Conservation (phyloP, 2,888 invertebrate genomes). For the Aphodius sticticus region DNA sequence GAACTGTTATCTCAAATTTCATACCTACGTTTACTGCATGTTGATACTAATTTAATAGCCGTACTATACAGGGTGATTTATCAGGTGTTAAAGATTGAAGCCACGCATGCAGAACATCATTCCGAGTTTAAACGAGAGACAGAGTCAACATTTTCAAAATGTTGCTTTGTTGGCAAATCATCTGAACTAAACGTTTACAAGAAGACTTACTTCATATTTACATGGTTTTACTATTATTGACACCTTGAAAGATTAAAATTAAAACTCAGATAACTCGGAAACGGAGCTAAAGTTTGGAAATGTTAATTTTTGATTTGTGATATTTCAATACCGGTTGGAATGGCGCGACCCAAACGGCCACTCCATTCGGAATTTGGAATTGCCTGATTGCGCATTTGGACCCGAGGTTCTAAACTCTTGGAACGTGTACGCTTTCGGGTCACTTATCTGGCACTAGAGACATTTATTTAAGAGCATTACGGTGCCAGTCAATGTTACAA, state of each 20-base stretch:
- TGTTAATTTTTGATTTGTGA: too few species aligned
- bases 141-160: too few species aligned
- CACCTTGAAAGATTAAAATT: too few species aligned
- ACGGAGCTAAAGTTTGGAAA: too few species aligned
- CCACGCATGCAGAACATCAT: too few species aligned
- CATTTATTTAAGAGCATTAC: constrained; percentile 24
- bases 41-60: not conserved
- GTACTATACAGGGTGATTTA: not conserved
- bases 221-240: too few species aligned
- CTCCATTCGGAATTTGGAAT: constrained; percentile 13
- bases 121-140: too few species aligned
- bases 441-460: constrained; percentile 12
- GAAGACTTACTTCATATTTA: too few species aligned
- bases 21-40: not conserved
- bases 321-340: not conserved
- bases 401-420: not conserved
- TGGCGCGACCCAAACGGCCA: constrained; percentile 4
- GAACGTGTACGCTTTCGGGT: constrained; percentile 14
- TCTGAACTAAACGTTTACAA: too few species aligned
- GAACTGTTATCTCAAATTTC: not conserved
- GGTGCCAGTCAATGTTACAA: constrained; percentile 12
- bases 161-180: too few species aligned
- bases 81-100: too few species aligned
- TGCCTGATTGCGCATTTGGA: constrained; percentile 15
- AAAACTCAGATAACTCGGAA: too few species aligned